Evolutionary conservation across 2,888 invertebrate genomes (phyloP).

Genomic region (Chalcis sispes): DNA sequence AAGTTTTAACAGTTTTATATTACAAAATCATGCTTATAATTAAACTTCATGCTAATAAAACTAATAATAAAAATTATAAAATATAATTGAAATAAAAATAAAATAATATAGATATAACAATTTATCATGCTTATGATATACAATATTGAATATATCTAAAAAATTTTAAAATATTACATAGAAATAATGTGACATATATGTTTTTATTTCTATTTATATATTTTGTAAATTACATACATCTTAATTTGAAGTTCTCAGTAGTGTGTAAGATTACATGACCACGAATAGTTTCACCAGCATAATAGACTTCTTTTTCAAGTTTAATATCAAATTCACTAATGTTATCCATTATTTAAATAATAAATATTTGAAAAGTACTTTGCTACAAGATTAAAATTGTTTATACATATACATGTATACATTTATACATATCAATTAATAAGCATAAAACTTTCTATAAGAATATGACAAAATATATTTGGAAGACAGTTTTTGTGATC

Average conservation of each 20-base stretch:
- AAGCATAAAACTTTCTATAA: background rate
- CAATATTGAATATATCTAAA: background rate
- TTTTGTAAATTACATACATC: conserved; percentile 78
- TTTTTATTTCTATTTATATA: conserved; percentile 11
- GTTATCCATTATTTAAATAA: conserved; percentile 81
- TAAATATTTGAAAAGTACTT: conserved; percentile 5
- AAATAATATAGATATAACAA: background rate
- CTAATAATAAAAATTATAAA: background rate
- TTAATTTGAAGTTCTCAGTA: conserved; percentile 85
- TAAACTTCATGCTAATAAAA: conserved; percentile 7
- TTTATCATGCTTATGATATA: background rate
- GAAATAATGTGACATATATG: background rate
- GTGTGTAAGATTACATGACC: conserved; percentile 85
- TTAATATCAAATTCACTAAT: conserved; percentile 87
- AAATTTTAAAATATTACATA: background rate
- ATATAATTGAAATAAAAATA: background rate
- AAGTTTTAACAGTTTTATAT: conserved; percentile 32
- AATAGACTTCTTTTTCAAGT: conserved; percentile 85
- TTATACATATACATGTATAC: background rate
- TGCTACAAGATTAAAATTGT: conserved; percentile 3
- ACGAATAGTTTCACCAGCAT: conserved; percentile 83
- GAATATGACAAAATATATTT: conserved; percentile 25
- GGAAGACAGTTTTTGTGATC: conserved; percentile 37
- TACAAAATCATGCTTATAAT: conserved; percentile 30
- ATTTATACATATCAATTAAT: background rate